Evolutionary conservation across 2,888 invertebrate genomes (phyloP).

Genomic region (Oscheius onirici): DNA sequence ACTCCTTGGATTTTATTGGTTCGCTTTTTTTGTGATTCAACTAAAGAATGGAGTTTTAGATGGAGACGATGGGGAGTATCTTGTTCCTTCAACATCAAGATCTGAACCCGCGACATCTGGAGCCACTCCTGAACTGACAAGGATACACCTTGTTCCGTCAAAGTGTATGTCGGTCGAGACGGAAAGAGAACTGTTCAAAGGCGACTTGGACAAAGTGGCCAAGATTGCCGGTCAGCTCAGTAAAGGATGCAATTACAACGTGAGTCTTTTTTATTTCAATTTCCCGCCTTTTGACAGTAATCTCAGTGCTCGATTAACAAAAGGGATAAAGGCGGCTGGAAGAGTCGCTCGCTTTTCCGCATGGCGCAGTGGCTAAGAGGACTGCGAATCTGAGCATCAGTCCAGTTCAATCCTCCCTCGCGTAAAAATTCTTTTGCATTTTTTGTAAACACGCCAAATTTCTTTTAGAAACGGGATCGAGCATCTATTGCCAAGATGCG

Average conservation of each 20-base stretch:
- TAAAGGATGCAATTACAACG: constrained; percentile 50
- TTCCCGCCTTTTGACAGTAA: too few relatives aligned
- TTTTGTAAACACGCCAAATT: too few relatives aligned
- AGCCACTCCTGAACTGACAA: constrained; percentile 24
- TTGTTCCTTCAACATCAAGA: constrained; percentile 22
- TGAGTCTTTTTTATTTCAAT: constrained; percentile 23
- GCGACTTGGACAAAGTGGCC: constrained; percentile 37
- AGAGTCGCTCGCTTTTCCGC: too few relatives aligned
- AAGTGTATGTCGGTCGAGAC: constrained; percentile 36
- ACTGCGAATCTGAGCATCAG: too few relatives aligned
- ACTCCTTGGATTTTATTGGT: constrained; percentile 52
- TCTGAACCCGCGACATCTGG: constrained; percentile 32
- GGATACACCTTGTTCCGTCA: not conserved
- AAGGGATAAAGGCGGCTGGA: too few relatives aligned
- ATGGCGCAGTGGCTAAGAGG: too few relatives aligned
- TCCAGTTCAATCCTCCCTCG: too few relatives aligned
- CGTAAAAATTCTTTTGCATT: too few relatives aligned
- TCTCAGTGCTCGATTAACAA: too few relatives aligned
- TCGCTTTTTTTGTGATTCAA: not conserved
- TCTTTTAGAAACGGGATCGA: constrained; percentile 47
- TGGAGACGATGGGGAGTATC: constrained; percentile 31
- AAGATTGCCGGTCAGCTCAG: constrained; percentile 49
- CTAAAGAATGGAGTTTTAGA: constrained; percentile 27
- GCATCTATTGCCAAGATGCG: constrained; percentile 53
- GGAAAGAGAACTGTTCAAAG: constrained; percentile 16